Evolutionary conservation across 2,888 invertebrate species (phyloP), one percentile per base, ranked within the genome.

Genomic region (Apodemia duryi): DNA sequence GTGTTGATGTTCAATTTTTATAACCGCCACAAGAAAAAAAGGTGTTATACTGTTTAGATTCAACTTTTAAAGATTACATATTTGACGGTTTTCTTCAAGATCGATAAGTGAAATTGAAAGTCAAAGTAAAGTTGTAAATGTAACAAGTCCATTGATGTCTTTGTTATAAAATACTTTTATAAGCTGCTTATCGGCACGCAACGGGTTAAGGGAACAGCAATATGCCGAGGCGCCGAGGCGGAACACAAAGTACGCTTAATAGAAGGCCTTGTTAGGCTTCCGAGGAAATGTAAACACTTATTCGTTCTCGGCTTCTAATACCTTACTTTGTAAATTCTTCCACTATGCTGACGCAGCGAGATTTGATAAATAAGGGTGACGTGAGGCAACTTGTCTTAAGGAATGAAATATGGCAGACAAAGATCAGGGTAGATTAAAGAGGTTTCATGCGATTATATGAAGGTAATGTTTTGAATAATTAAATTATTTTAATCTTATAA

Each of bases 221-320:
- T 57, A 57, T 32, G 35, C 35, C 32, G 57, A 35, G 28, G 11
- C 49, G 49, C 21, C n/a, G 38, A 61, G 61, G 49, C 21, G 35
- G 38, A 61, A 64, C 64, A 35, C 61, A 61, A 51, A 64, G 61
- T 49, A 35, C 61, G 49, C 11, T 13, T 46, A 29, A n/a, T 6
- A 64, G 35, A 49, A 29, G 35, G 32, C 63, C 63, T 64, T 61
- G 64, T 49, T 35, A 49, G 64, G 64, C 60, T 64, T 64, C 64
- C 10, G 35, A 21, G 64, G 54, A 38, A 38, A 54, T 54, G 49
- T 54, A 51, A 57, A 61, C 61, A 64, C 63, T 63, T 63, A 54
- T 61, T 46, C 49, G 64, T 64, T 61, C 61, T 51, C 64, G 4
- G 13, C 61, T 3, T 60, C 32, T 35, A 60, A 60, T 60, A 28